Base-by-base conservation (phyloP, 2,888 invertebrate species). In the Drosophila koepferae region DNA sequence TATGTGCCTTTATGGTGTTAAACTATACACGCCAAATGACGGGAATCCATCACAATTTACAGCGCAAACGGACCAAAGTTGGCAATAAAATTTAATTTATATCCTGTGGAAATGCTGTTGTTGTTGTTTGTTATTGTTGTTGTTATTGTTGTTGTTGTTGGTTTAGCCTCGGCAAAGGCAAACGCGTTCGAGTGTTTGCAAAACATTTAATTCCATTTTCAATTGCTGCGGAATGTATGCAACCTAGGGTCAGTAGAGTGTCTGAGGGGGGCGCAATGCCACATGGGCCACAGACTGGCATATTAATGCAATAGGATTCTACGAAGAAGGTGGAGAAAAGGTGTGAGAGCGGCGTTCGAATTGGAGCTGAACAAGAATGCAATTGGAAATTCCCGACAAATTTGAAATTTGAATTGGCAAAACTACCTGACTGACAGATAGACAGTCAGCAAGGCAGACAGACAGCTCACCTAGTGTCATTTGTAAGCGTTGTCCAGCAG, bases 131-230 rank as follows among this genome's bases (percentile, higher is more conserved):
- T 20, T 53, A 5, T 36, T 51, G 51, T 14, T 46, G 23, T 23
- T 36, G 14, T 12, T 53, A 9, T 38, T 53, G 53, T 28, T 55
- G 18, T 16, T 55, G 36, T 31, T 40, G 46, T 18, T 63, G 44
- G 48, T 46, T 46, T 59, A 38, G 51, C 41, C 36, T 8, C 28
- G 23, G 28, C 36, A 55, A 56, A 63, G 55, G 62, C 59, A 60
- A 72, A 62, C 64, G 73, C 70, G 43, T 64, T 59, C 69, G 77
- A 77, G 77, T 77, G 83, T 82, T 83, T 77, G 74, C 77, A 69
- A 77, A 83, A 81, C 81, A 83, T 81, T 81, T 81, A 77, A 83
- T 80, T 80, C 72, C 83, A 81, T 80, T 83, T 81, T 81, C 83
- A 80, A 81, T 82, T 73, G 79, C 70, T 51, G 67, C 41, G 63